phyloP scores from a whole-genome alignment of 2,888 invertebrate genomes.

The Hartigia nigra region DNA sequence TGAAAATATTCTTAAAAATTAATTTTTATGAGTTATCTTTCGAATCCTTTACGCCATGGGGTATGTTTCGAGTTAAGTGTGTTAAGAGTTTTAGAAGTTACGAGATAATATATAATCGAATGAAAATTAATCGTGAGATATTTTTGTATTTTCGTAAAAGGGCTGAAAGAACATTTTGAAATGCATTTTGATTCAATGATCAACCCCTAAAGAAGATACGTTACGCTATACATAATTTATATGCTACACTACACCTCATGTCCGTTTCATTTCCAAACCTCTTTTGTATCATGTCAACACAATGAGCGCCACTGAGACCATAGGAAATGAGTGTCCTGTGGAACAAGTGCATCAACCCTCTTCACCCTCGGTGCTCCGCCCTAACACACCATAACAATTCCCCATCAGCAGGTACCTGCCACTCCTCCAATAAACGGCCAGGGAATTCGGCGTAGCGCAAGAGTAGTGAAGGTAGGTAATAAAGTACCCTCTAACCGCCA shows the following conservation, averaged over 20 bases:
- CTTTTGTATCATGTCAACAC: background rate
- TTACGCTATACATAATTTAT: background rate
- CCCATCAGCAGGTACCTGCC: conserved; percentile 38
- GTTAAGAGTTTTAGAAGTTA: background rate
- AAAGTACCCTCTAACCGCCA: conserved; percentile 6
- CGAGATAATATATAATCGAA: background rate
- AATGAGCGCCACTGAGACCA: conserved; percentile 39
- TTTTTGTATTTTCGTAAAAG: background rate
- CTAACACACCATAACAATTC: conserved; percentile 30
- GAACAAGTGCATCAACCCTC: conserved; percentile 51
- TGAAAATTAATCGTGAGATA: background rate
- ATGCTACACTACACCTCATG: background rate
- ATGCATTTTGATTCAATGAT: background rate
- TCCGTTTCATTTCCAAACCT: background rate
- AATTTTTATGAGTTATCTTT: background rate
- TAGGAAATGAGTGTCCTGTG: conserved; percentile 39
- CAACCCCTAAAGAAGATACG: background rate
- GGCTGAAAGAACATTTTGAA: background rate
- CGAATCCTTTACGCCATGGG: background rate
- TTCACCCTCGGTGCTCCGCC: conserved; percentile 23
- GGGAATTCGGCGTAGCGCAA: background rate
- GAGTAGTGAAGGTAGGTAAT: background rate
- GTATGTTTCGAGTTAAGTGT: no score
- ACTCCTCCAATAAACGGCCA: conserved; percentile 20
- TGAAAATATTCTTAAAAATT: background rate